phyloP scores from a whole-genome alignment of 2,888 invertebrate species.

The Biston stratarius region DNA sequence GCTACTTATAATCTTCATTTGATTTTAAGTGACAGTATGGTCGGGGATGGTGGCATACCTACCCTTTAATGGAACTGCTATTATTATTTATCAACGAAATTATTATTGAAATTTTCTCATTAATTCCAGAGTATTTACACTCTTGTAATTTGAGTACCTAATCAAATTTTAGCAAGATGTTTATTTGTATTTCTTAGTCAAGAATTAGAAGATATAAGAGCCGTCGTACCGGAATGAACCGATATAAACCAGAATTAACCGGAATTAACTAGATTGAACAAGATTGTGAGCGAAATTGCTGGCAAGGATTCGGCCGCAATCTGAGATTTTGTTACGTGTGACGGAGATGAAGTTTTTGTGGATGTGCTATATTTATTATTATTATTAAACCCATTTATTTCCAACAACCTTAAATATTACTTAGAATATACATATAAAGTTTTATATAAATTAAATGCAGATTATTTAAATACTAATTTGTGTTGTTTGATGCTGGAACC shows the following conservation, averaged over 20 bases:
- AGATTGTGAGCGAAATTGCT: conserved; percentile 63
- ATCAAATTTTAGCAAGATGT: conserved; percentile 38
- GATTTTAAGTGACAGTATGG: too few species aligned
- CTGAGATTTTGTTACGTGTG: conserved; percentile 47
- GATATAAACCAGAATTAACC: conserved; percentile 52
- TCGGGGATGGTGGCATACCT: too few species aligned
- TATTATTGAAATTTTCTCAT: not conserved
- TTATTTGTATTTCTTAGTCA: conserved; percentile 47
- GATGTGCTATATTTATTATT: conserved; percentile 25
- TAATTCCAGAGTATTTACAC: conserved; percentile 18
- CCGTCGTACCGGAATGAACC: conserved; percentile 45
- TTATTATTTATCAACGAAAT: too few species aligned
- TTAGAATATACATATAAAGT: too few species aligned
- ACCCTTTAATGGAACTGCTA: too few species aligned
- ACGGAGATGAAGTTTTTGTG: conserved; percentile 11
- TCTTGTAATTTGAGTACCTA: conserved; percentile 12
- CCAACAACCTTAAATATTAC: too few species aligned
- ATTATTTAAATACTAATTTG: too few species aligned
- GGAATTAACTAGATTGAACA: conserved; percentile 61
- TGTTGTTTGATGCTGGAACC: too few species aligned
- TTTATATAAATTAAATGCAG: too few species aligned
- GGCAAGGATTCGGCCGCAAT: conserved; percentile 59
- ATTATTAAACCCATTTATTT: too few species aligned
- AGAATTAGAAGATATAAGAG: conserved; percentile 33
- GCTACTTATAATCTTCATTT: too few species aligned